A percentile compares a stretch with the other conserved stretches of the same genome.
These are phyloP conservation scores for Idris sp. DNA, from an alignment of 1,140 invertebrate species.

Conservation along the genomic window DNA sequence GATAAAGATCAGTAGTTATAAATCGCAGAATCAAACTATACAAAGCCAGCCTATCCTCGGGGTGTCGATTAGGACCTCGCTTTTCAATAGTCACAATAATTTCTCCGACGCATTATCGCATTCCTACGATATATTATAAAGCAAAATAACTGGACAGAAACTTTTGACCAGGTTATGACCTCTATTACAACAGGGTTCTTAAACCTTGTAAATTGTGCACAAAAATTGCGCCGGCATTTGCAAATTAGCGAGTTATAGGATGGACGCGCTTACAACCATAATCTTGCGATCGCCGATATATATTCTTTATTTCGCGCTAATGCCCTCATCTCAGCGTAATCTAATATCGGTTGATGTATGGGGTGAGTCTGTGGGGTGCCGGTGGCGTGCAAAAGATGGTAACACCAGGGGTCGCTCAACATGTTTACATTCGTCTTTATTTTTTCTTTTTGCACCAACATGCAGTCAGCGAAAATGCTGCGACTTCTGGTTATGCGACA, in stretches of 20 bases:
- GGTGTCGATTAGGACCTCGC: slow-evolving; percentile 22
- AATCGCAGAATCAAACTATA: slow-evolving; percentile 7
- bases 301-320: too few relatives aligned
- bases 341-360: slow-evolving; percentile 75
- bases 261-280: slow-evolving; percentile 37
- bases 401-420: slow-evolving; percentile 71
- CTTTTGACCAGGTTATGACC: slow-evolving; percentile 52
- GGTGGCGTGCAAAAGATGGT: slow-evolving; percentile 70
- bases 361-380: slow-evolving; percentile 71
- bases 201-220: slow-evolving; percentile 52
- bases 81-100: slow-evolving; percentile 32
- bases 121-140: too few relatives aligned
- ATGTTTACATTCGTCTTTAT: slow-evolving; percentile 76
- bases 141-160: slow-evolving; percentile 47
- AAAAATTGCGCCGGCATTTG: slow-evolving; percentile 51
- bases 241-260: slow-evolving; percentile 54
- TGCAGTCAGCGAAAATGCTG: too few relatives aligned
- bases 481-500: too few relatives aligned
- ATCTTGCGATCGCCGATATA: too few relatives aligned
- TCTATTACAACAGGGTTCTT: slow-evolving; percentile 46
- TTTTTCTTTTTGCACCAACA: too few relatives aligned
- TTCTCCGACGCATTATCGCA: slow-evolving; percentile 20
- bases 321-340: slow-evolving; percentile 67
- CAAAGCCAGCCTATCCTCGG: slow-evolving; percentile 20
- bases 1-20: slow-evolving; percentile 25